Percentiles rank a stretch among this genome's conserved stretches.
phyloP scores from a whole-genome alignment of 2,888 invertebrate genomes.

The Theristus sp. region DNA sequence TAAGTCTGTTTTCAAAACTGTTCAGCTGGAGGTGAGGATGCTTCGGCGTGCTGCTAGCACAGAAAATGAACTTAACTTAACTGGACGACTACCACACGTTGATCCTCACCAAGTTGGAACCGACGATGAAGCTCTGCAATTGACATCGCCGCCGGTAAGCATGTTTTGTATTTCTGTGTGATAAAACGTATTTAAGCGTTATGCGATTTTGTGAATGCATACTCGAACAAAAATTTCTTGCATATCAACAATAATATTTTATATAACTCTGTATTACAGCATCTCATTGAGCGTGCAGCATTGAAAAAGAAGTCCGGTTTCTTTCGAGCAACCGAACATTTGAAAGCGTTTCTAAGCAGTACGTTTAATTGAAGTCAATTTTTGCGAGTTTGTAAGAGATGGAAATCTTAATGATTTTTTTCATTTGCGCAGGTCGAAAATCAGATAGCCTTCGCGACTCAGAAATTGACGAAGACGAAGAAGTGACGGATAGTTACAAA shows the following conservation, averaged over 20 bases:
- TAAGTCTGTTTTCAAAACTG: too few species aligned
- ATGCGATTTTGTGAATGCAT: too few species aligned
- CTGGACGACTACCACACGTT: too few species aligned
- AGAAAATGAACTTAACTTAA: constrained; percentile 12
- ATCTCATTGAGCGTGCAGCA: constrained; percentile 2
- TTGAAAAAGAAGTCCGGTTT: constrained; percentile 28
- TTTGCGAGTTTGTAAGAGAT: not conserved
- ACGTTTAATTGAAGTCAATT: not conserved
- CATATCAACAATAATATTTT: too few species aligned
- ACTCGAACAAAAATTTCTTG: not conserved
- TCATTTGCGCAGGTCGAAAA: not conserved
- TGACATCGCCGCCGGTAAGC: not conserved
- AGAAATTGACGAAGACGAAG: not conserved
- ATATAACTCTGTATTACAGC: too few species aligned
- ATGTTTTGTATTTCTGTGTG: not conserved
- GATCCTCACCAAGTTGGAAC: not conserved
- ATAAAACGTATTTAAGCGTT: too few species aligned
- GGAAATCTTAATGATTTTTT: too few species aligned
- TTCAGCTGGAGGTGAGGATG: constrained; percentile 13
- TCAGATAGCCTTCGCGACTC: not conserved
- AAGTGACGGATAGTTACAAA: not conserved
- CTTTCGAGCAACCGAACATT: constrained; percentile 34
- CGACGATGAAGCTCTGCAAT: not conserved
- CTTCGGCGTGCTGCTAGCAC: constrained; percentile 24
- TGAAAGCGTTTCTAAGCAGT: constrained; percentile 30